These are phyloP conservation scores for Schrankia costaestrigalis DNA, from an alignment of 2,888 invertebrate species.

Conservation along the genomic window DNA sequence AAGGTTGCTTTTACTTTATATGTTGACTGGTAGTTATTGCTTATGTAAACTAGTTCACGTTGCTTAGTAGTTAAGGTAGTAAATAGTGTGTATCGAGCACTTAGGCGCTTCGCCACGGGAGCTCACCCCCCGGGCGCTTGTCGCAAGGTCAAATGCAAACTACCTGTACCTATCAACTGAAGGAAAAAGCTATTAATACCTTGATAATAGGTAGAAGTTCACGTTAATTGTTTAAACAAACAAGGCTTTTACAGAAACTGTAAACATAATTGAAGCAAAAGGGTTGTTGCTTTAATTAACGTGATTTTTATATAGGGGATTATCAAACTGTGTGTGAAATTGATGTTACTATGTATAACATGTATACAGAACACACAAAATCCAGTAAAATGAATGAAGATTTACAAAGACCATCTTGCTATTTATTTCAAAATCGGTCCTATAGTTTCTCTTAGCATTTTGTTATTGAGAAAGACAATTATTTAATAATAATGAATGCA, in stretches of 20 bases:
- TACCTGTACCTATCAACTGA: conserved; percentile 44
- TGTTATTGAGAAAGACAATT: too few relatives aligned
- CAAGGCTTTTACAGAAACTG: conserved; percentile 25
- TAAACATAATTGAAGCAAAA: too few relatives aligned
- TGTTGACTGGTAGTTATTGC: conserved; percentile 13
- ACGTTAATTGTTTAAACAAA: conserved; percentile 33
- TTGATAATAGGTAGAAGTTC: conserved; percentile 49
- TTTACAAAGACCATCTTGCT: too few relatives aligned
- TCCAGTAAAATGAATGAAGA: too few relatives aligned
- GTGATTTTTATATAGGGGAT: too few relatives aligned
- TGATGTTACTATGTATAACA: too few relatives aligned
- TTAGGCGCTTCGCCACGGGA: conserved; percentile 21
- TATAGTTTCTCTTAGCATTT: too few relatives aligned
- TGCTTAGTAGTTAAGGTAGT: conserved; percentile 35
- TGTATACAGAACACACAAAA: too few relatives aligned
- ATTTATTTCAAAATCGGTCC: too few relatives aligned
- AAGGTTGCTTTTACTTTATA: conserved; percentile 54
- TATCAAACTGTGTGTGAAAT: too few relatives aligned
- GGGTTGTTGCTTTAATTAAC: too few relatives aligned
- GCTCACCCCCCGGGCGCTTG: conserved; percentile 26
- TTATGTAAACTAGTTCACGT: conserved; percentile 46
- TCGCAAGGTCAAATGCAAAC: conserved; percentile 58
- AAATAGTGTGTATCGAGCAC: conserved; percentile 24
- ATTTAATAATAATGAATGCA: too few relatives aligned
- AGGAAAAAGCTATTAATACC: conserved; percentile 44